phyloP scores from a whole-genome alignment of 2,888 invertebrate genomes.

The Noctua janthe region DNA sequence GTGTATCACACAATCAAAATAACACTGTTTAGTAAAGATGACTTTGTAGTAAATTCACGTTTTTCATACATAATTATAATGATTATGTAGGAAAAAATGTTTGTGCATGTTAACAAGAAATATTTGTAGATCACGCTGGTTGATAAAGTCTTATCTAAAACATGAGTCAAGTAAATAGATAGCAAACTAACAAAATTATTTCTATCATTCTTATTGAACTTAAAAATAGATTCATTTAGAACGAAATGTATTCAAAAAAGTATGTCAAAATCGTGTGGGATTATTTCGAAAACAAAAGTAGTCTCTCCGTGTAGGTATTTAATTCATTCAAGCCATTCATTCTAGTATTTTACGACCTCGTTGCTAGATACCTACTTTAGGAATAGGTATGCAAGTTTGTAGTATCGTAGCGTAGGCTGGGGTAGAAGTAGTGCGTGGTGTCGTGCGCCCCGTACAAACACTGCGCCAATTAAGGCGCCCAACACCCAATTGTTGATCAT shows the following conservation, averaged over 20 bases:
- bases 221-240: slow-evolving; percentile 11
- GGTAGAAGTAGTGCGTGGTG: slow-evolving; percentile 24
- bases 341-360: slow-evolving; percentile 64
- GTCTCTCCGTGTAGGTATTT: slow-evolving; percentile 50
- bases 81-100: not conserved
- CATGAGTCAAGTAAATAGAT: not conserved
- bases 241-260: slow-evolving; percentile 26
- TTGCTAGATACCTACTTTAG: slow-evolving; percentile 57
- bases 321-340: slow-evolving; percentile 67
- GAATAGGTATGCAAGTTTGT: slow-evolving; percentile 47
- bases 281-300: slow-evolving; percentile 44
- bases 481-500: slow-evolving; percentile 89
- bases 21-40: not conserved
- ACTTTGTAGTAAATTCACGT: not conserved
- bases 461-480: slow-evolving; percentile 77
- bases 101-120: not conserved
- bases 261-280: slow-evolving; percentile 16
- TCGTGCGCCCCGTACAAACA: slow-evolving; percentile 52
- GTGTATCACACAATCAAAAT: not conserved
- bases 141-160: slow-evolving; percentile 7
- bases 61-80: too few relatives aligned
- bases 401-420: slow-evolving; percentile 33
- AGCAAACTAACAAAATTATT: not conserved
- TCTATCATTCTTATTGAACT: not conserved
- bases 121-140: not conserved